Percentiles rank a stretch among this genome's conserved stretches.
Evolutionary conservation across 2,888 invertebrate genomes (phyloP).

Genomic region (Cybosia mesomella): DNA sequence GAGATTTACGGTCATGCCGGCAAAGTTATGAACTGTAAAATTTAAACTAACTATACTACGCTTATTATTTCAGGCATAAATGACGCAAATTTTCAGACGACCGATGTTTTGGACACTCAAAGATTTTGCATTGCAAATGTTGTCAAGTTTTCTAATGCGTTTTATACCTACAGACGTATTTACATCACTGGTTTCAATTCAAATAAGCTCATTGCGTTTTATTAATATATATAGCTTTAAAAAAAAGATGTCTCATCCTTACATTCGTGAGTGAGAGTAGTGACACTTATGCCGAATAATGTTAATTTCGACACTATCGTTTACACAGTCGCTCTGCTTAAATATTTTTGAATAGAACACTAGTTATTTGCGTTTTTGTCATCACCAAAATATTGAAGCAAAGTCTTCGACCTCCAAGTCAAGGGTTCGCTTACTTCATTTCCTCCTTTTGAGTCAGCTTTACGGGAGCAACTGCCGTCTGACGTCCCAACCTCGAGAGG

Average conservation of each 20-base stretch:
- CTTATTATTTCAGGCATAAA: constrained; percentile 18
- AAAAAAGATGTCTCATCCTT: no score
- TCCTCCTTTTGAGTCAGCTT: not conserved
- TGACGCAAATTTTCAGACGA: constrained; percentile 13
- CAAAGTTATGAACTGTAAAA: constrained; percentile 16
- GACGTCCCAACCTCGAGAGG: not conserved
- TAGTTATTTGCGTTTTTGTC: no score
- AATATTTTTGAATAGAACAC: no score
- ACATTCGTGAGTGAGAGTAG: not conserved
- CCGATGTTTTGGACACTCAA: not conserved
- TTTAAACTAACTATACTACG: not conserved
- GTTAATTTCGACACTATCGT: no score
- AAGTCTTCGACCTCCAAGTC: no score
- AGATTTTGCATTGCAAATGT: constrained; percentile 16
- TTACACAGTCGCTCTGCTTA: no score
- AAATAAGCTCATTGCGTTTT: not conserved
- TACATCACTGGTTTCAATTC: constrained; percentile 5
- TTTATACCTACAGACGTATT: not conserved
- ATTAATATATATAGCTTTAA: not conserved
- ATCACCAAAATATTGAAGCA: no score
- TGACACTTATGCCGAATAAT: no score
- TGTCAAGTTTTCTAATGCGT: constrained; percentile 7
- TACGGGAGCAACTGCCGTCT: not conserved
- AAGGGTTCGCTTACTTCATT: no score
- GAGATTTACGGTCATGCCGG: constrained; percentile 13